Evolutionary conservation across 2,797 vertebrate species (phyloP).

Genomic region (Gastrophryne carolinensis): DNA sequence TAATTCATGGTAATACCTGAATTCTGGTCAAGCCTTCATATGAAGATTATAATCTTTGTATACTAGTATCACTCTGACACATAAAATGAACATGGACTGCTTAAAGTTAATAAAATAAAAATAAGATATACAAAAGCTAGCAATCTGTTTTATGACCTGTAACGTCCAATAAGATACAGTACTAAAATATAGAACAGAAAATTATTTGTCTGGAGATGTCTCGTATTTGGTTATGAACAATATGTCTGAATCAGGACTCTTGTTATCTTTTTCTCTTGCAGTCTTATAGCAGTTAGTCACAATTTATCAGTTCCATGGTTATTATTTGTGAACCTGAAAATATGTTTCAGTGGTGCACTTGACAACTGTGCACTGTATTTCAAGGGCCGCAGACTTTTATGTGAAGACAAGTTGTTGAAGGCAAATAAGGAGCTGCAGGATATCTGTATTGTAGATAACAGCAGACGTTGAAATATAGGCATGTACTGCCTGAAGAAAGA

Average conservation of each 20-base stretch:
- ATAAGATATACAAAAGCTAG: not conserved
- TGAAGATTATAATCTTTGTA: too few species aligned
- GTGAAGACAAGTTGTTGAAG: constrained; percentile 26
- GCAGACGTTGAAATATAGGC: constrained; percentile 18
- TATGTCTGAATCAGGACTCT: constrained; percentile 5
- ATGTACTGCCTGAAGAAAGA: constrained; percentile 14
- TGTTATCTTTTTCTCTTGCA: constrained; percentile 21
- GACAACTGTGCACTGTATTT: constrained; percentile 25
- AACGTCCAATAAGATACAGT: constrained; percentile 27
- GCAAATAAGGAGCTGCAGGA: constrained; percentile 22
- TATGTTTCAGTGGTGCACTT: constrained; percentile 28
- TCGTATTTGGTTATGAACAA: constrained; percentile 27
- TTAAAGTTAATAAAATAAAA: too few species aligned
- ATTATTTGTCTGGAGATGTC: constrained; percentile 20
- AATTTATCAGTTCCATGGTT: constrained; percentile 43
- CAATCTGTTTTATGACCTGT: not conserved
- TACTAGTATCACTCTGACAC: too few species aligned
- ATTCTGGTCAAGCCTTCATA: too few species aligned
- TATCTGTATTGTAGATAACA: constrained; percentile 31
- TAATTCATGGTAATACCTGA: not conserved
- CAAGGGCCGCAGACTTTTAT: constrained; percentile 13
- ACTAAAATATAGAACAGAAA: constrained; percentile 10
- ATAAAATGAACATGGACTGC: too few species aligned
- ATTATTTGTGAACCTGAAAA: constrained; percentile 43
- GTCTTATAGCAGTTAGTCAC: constrained; percentile 28